These are phyloP conservation scores for Thereva unica DNA, from an alignment of 2,888 invertebrate species.

Conservation along the genomic window DNA sequence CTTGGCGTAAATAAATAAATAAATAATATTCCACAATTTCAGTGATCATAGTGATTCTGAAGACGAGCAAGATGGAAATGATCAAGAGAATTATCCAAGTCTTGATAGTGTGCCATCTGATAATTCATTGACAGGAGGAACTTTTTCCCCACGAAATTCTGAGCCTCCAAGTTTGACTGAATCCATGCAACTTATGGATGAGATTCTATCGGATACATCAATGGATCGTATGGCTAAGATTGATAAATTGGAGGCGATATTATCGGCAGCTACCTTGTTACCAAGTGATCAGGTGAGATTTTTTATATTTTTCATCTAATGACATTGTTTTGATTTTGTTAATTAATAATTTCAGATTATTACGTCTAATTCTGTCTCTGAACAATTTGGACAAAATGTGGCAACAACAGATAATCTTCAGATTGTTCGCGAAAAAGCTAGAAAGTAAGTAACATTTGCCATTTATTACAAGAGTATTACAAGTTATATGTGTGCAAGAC, in stretches of 20 bases:
- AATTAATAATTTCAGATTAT: slow-evolving; percentile 48
- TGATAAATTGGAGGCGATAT: slow-evolving; percentile 82
- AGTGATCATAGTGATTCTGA: slow-evolving; percentile 76
- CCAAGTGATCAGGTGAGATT: slow-evolving; percentile 62
- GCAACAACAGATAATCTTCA: slow-evolving; percentile 56
- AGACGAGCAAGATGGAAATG: slow-evolving; percentile 70
- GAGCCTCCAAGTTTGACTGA: slow-evolving; percentile 83
- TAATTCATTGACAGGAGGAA: slow-evolving; percentile 64
- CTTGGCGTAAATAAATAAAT: slow-evolving; percentile 19
- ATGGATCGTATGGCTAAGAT: slow-evolving; percentile 86
- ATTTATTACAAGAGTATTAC: background rate
- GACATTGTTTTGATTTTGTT: background rate
- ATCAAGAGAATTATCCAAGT: slow-evolving; percentile 75
- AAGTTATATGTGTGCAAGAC: no score
- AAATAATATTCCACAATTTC: slow-evolving; percentile 17
- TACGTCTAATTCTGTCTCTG: slow-evolving; percentile 52
- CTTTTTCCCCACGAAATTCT: slow-evolving; percentile 74
- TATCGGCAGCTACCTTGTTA: slow-evolving; percentile 76
- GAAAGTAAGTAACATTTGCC: slow-evolving; percentile 49
- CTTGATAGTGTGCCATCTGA: slow-evolving; percentile 80
- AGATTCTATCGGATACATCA: slow-evolving; percentile 77
- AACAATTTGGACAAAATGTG: slow-evolving; percentile 54
- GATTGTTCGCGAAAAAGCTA: slow-evolving; percentile 55
- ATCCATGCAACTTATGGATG: slow-evolving; percentile 88
- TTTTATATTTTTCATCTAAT: background rate